Evolutionary conservation across 2,113 vertebrate species (phyloP).

Genomic region (Ceyx margarethae): DNA sequence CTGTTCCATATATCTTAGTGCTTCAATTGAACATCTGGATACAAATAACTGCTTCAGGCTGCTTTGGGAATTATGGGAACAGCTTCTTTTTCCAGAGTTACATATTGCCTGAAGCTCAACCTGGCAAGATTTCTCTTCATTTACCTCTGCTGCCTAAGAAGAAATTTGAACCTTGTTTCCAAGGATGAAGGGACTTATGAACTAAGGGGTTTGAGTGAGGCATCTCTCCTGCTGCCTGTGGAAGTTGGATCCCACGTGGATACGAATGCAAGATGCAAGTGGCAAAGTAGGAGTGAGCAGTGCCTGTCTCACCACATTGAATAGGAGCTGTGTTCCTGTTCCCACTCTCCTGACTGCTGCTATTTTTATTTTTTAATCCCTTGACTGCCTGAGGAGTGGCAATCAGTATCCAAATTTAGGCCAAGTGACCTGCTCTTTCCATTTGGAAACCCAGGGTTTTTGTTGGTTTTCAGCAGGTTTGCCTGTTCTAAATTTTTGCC

Average conservation of each 20-base stretch:
- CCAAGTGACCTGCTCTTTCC: not conserved
- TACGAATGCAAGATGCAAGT: rapidly evolving
- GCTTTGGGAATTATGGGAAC: not conserved
- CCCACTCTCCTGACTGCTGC: not conserved
- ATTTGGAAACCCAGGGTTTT: not conserved
- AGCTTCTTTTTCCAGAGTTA: conserved; percentile 7
- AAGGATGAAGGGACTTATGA: not conserved
- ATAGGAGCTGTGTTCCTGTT: not conserved
- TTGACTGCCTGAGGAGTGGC: not conserved
- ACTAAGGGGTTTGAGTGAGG: not conserved
- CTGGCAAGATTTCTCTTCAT: not conserved
- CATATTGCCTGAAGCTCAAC: not conserved
- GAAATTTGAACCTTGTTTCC: not conserved
- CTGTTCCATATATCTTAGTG: not conserved
- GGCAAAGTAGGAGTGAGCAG: not conserved
- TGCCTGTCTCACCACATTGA: not conserved
- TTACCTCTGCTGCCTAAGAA: not conserved
- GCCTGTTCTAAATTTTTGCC: not conserved
- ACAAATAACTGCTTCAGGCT: not conserved
- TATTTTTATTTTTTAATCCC: not conserved
- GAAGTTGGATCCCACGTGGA: not conserved
- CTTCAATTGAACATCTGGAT: conserved; percentile 41
- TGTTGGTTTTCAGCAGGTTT: not conserved
- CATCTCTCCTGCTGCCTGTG: not conserved
- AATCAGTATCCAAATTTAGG: not conserved